Evolutionary conservation across 2,888 invertebrate species (phyloP), one percentile per base, ranked within the genome.

Genomic region (Pecten maximus): DNA sequence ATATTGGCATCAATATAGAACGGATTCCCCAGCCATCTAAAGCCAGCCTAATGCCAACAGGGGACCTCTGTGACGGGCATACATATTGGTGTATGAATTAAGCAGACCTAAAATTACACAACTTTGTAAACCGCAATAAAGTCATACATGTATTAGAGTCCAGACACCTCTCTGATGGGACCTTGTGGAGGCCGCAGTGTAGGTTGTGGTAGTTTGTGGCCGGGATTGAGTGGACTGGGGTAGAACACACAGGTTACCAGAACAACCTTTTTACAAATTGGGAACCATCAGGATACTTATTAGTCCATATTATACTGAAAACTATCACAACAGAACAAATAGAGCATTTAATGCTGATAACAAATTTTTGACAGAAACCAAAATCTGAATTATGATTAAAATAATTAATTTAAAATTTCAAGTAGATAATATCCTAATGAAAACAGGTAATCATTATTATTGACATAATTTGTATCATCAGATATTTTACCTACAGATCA

Each of bases 41-140:
- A 74, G 74, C 74, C 74, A 74, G 74, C 74, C 74, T 74, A 74
- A 74, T 74, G 35, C 74, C 74, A 74, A 74, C 74, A 74, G 74
- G 74, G 74, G 74, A 74, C 74, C 74, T 35, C 74, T 28, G 74
- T 74, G 74, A 74, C 28, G 74, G 15, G 74, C 74, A 74, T 74
- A 28, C 74, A 74, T 74, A 74, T 74, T 74, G 74, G 74, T 74
- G 74, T 74, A 35, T 8, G 74, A 74, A 74, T 74, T 10, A 28
- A 35, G 74, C 74, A 74, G 74, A 74, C 74, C 35, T 1, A 74
- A 74, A 74, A 74, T 74, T 74, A 74, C 74, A 74, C 74, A 74
- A 60, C 2, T 60, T 60, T 3, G 60, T 60, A n/a, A 60, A 35
- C 74, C 74, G 23, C 74, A 74, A 74, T 74, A 74, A 35, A 35